Percentiles rank a stretch among this genome's conserved stretches.
Evolutionary conservation across 2,888 invertebrate genomes (phyloP).

Genomic region (Incurvaria masculella): DNA sequence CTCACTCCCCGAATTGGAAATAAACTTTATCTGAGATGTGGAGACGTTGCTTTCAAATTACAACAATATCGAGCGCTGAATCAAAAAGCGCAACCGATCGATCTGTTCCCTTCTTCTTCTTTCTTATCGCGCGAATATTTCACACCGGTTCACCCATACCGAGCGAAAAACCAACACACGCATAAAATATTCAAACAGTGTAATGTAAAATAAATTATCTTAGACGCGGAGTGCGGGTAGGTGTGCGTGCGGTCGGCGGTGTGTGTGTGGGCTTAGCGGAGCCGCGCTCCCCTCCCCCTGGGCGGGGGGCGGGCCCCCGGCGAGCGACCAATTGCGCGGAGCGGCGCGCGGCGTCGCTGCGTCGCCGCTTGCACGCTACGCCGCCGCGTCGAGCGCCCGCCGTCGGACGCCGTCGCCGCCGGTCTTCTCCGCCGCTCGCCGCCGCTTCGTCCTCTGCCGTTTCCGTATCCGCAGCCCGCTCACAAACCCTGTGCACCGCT

Average conservation of each 20-base stretch:
- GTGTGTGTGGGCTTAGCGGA: conserved; percentile 31
- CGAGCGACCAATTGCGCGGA: conserved; percentile 51
- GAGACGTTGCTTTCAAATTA: background rate
- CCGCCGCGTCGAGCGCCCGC: conserved; percentile 13
- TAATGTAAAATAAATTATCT: conserved; percentile 58
- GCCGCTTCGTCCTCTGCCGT: conserved; percentile 2
- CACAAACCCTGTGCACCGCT: too few species aligned
- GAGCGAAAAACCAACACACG: conserved; percentile 56
- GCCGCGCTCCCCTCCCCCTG: conserved; percentile 40
- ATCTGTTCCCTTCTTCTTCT: conserved; percentile 52
- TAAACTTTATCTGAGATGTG: too few species aligned
- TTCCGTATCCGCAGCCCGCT: background rate
- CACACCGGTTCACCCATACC: conserved; percentile 52
- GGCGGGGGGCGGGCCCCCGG: conserved; percentile 37
- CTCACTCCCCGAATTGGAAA: too few species aligned
- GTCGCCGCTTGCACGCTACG: conserved; percentile 19
- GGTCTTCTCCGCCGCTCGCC: conserved; percentile 21
- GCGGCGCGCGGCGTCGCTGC: conserved; percentile 53
- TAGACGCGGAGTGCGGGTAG: conserved; percentile 42
- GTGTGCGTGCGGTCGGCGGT: conserved; percentile 33
- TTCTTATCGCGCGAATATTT: conserved; percentile 57
- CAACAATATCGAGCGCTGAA: conserved; percentile 12
- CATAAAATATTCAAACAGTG: conserved; percentile 58
- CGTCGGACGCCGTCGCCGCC: conserved; percentile 13
- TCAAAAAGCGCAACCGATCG: conserved; percentile 54